Conservation (phyloP, 2,888 invertebrate genomes). For the Colletes collaris region DNA sequence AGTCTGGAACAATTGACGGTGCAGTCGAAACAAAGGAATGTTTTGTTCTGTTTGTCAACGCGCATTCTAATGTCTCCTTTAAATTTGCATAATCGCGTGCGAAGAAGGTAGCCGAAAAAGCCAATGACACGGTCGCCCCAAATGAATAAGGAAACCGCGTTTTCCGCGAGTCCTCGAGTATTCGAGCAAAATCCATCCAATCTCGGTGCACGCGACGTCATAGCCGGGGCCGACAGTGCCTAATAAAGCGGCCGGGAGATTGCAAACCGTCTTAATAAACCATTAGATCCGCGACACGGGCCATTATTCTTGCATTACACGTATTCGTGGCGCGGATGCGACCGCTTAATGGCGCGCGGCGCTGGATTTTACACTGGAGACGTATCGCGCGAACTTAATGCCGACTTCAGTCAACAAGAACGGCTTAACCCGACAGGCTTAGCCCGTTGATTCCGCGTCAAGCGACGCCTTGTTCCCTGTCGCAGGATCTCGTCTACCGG, state of each 20-base stretch:
- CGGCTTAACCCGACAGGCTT: constrained; percentile 53
- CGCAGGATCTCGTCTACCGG: constrained; percentile 33
- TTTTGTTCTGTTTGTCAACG: no score
- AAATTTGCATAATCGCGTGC: no score
- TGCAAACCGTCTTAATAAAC: constrained; percentile 27
- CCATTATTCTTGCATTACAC: constrained; percentile 37
- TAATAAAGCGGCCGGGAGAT: background rate
- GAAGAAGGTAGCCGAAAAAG: no score
- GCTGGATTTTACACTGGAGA: constrained; percentile 37
- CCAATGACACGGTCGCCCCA: background rate
- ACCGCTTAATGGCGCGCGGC: constrained; percentile 23
- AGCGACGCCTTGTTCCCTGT: constrained; percentile 24
- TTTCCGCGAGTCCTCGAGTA: no score
- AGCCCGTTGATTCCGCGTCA: constrained; percentile 29
- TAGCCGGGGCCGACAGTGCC: no score
- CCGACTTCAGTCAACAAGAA: constrained; percentile 52
- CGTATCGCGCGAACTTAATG: constrained; percentile 54
- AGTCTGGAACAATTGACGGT: no score
- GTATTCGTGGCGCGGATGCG: constrained; percentile 30
- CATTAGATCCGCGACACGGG: constrained; percentile 19
- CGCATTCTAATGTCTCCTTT: no score
- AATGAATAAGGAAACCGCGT: constrained; percentile 8
- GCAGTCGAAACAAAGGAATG: no score
- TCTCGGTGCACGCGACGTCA: no score
- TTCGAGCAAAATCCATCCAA: no score